Evolutionary conservation across 2,888 invertebrate species (phyloP), one percentile per base, ranked within the genome.

Genomic region (Xestia xanthographa): DNA sequence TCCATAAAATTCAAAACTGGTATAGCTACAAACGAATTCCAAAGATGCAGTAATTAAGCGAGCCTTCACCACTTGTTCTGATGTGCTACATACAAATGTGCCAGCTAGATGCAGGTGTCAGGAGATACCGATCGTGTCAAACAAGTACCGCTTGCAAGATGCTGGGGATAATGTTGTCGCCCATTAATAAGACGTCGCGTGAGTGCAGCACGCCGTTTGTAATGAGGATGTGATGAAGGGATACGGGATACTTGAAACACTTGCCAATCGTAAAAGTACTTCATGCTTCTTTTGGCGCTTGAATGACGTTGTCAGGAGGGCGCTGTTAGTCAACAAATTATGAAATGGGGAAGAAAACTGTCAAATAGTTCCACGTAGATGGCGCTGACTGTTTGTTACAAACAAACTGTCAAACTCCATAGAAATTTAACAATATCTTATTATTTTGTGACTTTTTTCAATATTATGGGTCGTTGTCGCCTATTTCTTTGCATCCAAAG

Each of bases 101-200:
- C 67, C 73, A 81, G 81, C 77, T 85, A 88, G 80, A 71, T 79
- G 86, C 85, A 86, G 86, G 90, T 90, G 90, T 89, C 89, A 89
- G 80, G 67, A 88, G 91, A 91, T 91, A 88, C 82, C 74, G 77
- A 91, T 92, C 90, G 80, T 80, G 87, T 88, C 82, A 77, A 77
- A 83, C 90, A 80, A 79, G 86, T 86, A 83, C 86, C 84, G 86
- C 90, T 90, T 87, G 86, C 87, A 79, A 90, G 91, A 91, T 92
- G 86, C 82, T 80, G 66, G 77, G 79, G 91, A 92, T 91, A 91
- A 84, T 85, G 88, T 87, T 89, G 89, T 89, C 86, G 72, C 75
- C 86, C 87, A 90, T 90, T 89, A 87, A 88, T 89, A 90, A 87
- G 87, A 82, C 79, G 86, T 88, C 72, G 82, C 79, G 73, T 82